Conservation (phyloP, 1,140 invertebrate genomes). For the Pygmarrhopalites habei region DNA sequence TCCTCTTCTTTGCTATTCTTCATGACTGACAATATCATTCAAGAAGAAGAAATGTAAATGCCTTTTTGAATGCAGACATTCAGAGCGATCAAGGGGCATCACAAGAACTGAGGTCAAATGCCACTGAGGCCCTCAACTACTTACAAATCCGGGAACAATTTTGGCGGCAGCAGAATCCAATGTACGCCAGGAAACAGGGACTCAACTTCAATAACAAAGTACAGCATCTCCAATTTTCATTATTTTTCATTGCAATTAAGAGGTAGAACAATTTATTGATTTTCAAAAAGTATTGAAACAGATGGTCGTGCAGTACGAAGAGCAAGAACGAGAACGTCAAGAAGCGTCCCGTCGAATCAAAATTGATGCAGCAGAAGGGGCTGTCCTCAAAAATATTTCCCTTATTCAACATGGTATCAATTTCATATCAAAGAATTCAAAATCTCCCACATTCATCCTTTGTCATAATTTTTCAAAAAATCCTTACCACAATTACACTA, state of each 20-base stretch:
- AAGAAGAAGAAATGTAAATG: too few relatives aligned
- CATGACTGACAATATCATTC: neutral
- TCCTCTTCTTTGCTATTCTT: neutral
- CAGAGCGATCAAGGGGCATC: slow-evolving; percentile 23
- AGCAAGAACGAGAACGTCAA: slow-evolving; percentile 27
- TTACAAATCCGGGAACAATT: slow-evolving; percentile 36
- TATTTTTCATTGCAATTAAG: too few relatives aligned
- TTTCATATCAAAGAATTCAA: neutral
- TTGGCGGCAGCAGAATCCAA: slow-evolving; percentile 38
- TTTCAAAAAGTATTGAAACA: neutral
- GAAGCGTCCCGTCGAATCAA: slow-evolving; percentile 34
- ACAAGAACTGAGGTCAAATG: slow-evolving; percentile 22
- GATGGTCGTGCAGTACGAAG: slow-evolving; percentile 38
- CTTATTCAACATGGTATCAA: slow-evolving; percentile 32
- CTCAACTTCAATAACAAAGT: slow-evolving; percentile 12
- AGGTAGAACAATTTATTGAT: too few relatives aligned
- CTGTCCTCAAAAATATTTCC: slow-evolving; percentile 34
- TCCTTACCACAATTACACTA: too few relatives aligned
- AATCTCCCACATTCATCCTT: neutral
- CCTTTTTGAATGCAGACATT: slow-evolving; percentile 20
- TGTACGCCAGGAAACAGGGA: slow-evolving; percentile 33
- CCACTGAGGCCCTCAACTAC: slow-evolving; percentile 34
- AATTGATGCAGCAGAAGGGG: slow-evolving; percentile 37
- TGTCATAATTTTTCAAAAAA: too few relatives aligned
- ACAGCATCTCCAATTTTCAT: neutral